A percentile compares a stretch with the other conserved stretches of the same genome.
These are phyloP conservation scores for Phoenicopterus ruber DNA, from an alignment of 2,113 vertebrate genomes.

Conservation along the genomic window DNA sequence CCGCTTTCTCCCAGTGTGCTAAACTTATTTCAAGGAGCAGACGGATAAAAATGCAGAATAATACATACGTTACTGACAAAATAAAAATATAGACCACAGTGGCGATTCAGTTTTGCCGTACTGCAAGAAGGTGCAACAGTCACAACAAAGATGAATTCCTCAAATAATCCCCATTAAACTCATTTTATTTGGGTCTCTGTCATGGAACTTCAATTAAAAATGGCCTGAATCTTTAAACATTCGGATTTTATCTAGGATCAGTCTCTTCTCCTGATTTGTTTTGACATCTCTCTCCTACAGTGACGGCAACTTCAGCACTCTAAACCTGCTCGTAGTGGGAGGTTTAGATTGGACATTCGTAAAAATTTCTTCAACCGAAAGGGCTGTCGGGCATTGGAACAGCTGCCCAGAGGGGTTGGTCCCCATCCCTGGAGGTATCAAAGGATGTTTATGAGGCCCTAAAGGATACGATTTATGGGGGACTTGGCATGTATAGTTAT, in stretches of 20 bases:
- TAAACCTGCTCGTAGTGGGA: too few species aligned
- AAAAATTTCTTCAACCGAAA: too few species aligned
- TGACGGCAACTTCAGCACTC: too few species aligned
- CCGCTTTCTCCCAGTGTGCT: not conserved
- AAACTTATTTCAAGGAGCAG: not conserved
- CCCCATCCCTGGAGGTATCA: too few species aligned
- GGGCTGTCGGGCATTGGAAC: too few species aligned
- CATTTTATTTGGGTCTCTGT: not conserved
- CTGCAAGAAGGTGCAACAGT: not conserved
- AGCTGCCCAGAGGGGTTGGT: too few species aligned
- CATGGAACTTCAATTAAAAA: not conserved
- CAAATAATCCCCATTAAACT: not conserved
- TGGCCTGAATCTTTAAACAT: conserved; percentile 26
- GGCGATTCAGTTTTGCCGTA: not conserved
- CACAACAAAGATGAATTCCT: not conserved
- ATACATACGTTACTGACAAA: not conserved
- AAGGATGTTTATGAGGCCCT: too few species aligned
- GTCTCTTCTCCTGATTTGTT: not conserved
- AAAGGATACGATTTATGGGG: too few species aligned
- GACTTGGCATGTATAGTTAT: too few species aligned
- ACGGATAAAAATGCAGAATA: not conserved
- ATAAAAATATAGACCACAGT: not conserved
- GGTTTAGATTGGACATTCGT: too few species aligned
- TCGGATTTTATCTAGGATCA: not conserved
- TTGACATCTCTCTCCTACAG: not conserved